Base-by-base conservation (phyloP, 2,113 vertebrate species). In the Stegostoma tigrinum region DNA sequence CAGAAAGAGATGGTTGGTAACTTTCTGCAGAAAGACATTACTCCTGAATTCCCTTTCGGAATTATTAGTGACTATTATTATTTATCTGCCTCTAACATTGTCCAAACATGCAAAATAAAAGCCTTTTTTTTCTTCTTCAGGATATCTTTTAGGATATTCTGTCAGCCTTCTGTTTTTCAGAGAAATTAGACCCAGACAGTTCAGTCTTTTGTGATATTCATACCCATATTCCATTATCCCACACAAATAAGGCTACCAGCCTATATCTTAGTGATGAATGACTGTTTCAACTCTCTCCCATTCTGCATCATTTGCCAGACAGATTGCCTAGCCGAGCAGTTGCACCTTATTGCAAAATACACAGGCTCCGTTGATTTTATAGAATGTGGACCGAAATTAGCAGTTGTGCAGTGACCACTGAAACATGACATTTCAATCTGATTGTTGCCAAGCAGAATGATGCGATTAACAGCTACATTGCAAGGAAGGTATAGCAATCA, bases 381-480 rank as follows among this genome's bases (percentile, higher is more conserved):
- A 6, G 89, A 66, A 38, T 17, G 7, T 5, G 89, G 61, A 61
- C 17, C 21, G 30, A 64, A 66, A 66, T 91, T 34, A 42, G 61
- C 55, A 64, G 30, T n/a, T 5, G 61, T 91, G 61, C 61, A 7
- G 5, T 66, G 89, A 7, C 5, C 61, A 38, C 23, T 67, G 61
- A 67, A 38, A 61, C 89, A 10, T 93, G 17, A 19, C 38, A 19
- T 38, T 93, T 64, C 89, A 93, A 93, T 66, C 89, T 66, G n/a
- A 93, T 38, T 93, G 89, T 42, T 19, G 2, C 89, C 55, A 38
- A 67, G 89, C 89, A 93, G 89, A 93, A 93, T 38, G 89, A 93
- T 93, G 48, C 55, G 87, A 90, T 90, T 55, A 90, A 61, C 87
- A 90, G 27, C 12, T 34, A 19, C 61, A 66, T n/a, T 2, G 34